Percentiles rank a stretch among this genome's conserved stretches.
phyloP scores from a whole-genome alignment of 2,113 vertebrate genomes.

The Apodemus speciosus region DNA sequence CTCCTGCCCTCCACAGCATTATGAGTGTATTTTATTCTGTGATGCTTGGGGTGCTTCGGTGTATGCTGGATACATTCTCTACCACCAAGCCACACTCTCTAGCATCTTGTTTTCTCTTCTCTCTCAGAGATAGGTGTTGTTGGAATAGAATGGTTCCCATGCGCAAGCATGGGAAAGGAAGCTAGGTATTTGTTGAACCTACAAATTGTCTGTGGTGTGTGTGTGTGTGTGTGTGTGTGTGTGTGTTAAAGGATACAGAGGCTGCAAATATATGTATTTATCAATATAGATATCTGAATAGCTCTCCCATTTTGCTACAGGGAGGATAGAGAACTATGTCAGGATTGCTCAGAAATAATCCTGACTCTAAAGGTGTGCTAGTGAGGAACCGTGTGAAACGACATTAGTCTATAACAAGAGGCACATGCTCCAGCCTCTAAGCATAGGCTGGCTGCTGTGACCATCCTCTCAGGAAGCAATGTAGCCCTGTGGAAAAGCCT shows the following conservation, averaged over 20 bases:
- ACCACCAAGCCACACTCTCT: neutral
- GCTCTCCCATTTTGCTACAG: neutral
- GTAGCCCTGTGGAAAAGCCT: neutral
- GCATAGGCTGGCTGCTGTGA: neutral
- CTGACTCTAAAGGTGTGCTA: neutral
- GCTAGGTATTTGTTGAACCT: neutral
- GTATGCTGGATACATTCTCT: neutral
- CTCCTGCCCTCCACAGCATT: no score
- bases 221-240: neutral
- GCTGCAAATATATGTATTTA: neutral
- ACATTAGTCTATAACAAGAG: neutral
- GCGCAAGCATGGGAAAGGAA: neutral
- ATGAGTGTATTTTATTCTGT: neutral
- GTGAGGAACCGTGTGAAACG: slow-evolving; percentile 21
- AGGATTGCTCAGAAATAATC: neutral
- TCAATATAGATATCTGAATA: neutral
- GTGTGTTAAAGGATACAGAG: neutral
- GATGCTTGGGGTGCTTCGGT: neutral
- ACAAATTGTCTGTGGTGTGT: neutral
- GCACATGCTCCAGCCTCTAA: neutral
- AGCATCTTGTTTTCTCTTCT: rapidly evolving
- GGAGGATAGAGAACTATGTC: neutral
- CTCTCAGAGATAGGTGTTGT: rapidly evolving
- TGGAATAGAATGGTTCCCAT: neutral
- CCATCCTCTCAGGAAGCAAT: neutral